These are phyloP conservation scores for Pseudomyrmex pallidus DNA, from an alignment of 1,140 invertebrate species.

Conservation along the genomic window DNA sequence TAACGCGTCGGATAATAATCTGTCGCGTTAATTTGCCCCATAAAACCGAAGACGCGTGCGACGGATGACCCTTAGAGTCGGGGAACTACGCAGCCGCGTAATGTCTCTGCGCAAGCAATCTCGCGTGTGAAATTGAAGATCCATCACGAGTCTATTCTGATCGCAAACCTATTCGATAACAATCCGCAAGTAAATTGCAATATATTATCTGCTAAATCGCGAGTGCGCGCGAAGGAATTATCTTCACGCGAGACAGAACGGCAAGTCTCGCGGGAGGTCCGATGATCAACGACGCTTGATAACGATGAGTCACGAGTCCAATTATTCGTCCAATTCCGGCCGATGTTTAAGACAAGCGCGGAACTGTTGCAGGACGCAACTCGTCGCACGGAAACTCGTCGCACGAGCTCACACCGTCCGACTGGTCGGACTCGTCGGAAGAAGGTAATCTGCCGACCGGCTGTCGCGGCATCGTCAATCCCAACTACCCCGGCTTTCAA, in stretches of 20 bases:
- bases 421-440: constrained; percentile 83
- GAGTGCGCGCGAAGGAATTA: neutral
- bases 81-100: neutral
- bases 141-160: neutral
- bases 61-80: neutral
- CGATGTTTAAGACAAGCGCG: constrained; percentile 35
- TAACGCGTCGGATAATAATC: constrained; percentile 9
- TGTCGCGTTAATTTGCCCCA: constrained; percentile 7
- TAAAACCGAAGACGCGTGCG: constrained; percentile 22
- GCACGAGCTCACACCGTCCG: constrained; percentile 78
- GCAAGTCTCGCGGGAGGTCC: neutral
- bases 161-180: neutral
- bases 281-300: neutral
- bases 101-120: neutral
- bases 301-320: constrained; percentile 64
- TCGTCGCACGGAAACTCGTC: constrained; percentile 76
- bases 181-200: neutral
- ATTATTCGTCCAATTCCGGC: constrained; percentile 61
- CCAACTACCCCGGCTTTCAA: constrained; percentile 90
- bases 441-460: constrained; percentile 79
- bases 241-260: no score
- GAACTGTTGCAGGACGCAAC: constrained; percentile 65
- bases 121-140: constrained; percentile 24
- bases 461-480: constrained; percentile 90
- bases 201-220: neutral